These are phyloP conservation scores for Eptatretus burgeri DNA, from an alignment of 2,113 vertebrate genomes.

Conservation along the genomic window DNA sequence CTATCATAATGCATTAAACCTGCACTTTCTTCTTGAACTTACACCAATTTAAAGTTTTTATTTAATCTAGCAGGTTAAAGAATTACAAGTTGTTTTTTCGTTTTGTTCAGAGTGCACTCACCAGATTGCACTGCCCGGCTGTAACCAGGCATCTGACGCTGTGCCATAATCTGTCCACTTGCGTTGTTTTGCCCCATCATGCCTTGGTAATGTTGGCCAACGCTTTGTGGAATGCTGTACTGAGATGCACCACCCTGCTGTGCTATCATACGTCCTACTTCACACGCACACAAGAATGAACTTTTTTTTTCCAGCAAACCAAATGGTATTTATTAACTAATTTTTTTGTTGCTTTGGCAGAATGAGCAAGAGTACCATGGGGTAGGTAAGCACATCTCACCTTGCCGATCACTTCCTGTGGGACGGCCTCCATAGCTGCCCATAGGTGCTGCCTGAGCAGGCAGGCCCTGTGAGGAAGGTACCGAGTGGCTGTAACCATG, in stretches of 20 bases:
- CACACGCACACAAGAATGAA: conserved; percentile 8
- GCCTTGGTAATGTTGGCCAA: conserved; percentile 75
- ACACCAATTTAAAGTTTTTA: no score
- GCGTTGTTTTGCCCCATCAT: conserved; percentile 79
- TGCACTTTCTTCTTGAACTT: no score
- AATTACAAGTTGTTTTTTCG: no score
- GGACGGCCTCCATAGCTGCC: no score
- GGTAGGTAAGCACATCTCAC: no score
- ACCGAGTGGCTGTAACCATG: conserved; percentile 46
- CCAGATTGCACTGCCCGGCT: conserved; percentile 81
- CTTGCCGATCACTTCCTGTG: no score
- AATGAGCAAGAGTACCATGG: no score
- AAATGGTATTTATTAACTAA: no score
- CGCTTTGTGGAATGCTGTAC: conserved; percentile 74
- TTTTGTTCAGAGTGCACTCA: conserved; percentile 15
- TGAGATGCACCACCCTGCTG: conserved; percentile 81
- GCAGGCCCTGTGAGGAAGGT: conserved; percentile 33
- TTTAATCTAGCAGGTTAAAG: no score
- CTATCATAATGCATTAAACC: no score
- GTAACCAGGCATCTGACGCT: conserved; percentile 90
- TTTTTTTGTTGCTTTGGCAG: no score
- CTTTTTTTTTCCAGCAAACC: neutral
- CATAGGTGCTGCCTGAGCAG: conserved; percentile 1
- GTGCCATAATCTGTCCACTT: conserved; percentile 80
- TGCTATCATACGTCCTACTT: conserved; percentile 77